Conservation (phyloP, 1,140 invertebrate species). For the Calliphora vicina region DNA sequence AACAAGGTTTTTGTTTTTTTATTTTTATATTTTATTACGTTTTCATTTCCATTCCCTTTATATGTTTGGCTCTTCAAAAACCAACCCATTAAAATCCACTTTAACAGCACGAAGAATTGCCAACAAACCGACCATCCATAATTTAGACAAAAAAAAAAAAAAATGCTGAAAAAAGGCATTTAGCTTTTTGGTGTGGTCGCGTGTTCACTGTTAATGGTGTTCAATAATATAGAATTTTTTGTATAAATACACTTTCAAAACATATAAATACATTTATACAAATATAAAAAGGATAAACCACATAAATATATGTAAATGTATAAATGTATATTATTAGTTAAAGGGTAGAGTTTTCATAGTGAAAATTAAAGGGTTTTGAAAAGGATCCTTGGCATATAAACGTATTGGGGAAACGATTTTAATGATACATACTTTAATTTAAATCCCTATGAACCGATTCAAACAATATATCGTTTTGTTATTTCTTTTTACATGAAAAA, state of each 20-base stretch:
- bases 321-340: background rate
- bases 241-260: background rate
- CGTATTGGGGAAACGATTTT: too few relatives aligned
- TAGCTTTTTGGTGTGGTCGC: constrained; percentile 30
- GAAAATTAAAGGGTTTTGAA: too few relatives aligned
- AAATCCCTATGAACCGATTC: too few relatives aligned
- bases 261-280: background rate
- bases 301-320: background rate
- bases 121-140: constrained; percentile 21
- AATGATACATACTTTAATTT: too few relatives aligned
- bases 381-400: too few relatives aligned
- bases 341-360: background rate
- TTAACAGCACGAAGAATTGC: background rate
- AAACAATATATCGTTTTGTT: too few relatives aligned
- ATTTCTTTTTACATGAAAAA: too few relatives aligned
- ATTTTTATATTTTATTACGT: background rate
- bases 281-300: background rate
- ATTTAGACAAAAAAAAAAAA: background rate
- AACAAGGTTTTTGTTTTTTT: background rate
- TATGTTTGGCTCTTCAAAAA: background rate
- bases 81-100: constrained; percentile 12
- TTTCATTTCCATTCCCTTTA: background rate
- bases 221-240: constrained; percentile 29
- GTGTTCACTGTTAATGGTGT: constrained; percentile 28
- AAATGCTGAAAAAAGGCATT: constrained; percentile 3